Conservation (phyloP, 1,140 invertebrate genomes). For the Zaprionus lachaisei region DNA sequence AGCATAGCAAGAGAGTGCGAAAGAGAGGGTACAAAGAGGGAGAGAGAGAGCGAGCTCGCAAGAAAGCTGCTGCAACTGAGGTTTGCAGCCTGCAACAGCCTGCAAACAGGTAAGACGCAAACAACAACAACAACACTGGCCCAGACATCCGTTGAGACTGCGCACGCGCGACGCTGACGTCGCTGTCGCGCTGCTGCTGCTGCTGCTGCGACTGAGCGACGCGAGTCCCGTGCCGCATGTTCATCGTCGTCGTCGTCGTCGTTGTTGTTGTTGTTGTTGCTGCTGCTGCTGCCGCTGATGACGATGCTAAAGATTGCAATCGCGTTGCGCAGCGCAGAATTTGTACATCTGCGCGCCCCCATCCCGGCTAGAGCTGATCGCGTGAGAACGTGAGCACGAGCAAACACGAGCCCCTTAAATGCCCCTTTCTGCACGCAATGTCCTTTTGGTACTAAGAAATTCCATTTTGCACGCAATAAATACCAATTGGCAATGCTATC, state of each 20-base stretch:
- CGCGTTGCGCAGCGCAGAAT: conserved; percentile 75
- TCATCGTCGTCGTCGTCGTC: conserved; percentile 27
- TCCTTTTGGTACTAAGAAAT: neutral
- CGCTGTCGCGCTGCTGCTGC: conserved; percentile 21
- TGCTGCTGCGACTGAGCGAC: conserved; percentile 21
- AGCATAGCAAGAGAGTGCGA: conserved; percentile 3
- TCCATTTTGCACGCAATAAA: neutral
- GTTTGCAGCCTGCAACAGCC: conserved; percentile 44
- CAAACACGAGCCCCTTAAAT: neutral
- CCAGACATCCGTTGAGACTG: conserved; percentile 70
- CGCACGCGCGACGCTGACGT: conserved; percentile 69
- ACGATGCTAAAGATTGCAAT: conserved; percentile 82
- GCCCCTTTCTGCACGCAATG: neutral
- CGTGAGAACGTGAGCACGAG: conserved; percentile 40
- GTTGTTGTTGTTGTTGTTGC: conserved; percentile 31
- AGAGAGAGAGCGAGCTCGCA: conserved; percentile 43
- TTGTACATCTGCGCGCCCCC: conserved; percentile 70
- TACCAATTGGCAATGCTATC: neutral
- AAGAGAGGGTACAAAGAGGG: neutral
- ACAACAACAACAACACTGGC: conserved; percentile 38
- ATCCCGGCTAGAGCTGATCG: conserved; percentile 27
- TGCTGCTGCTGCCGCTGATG: conserved; percentile 62
- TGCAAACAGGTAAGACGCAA: conserved; percentile 68
- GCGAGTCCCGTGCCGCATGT: conserved; percentile 70
- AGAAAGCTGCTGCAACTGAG: conserved; percentile 58